These are phyloP conservation scores for Geodia barretti DNA, from an alignment of 37 sponge, comb jelly and placozoan species.

Conservation along the genomic window DNA sequence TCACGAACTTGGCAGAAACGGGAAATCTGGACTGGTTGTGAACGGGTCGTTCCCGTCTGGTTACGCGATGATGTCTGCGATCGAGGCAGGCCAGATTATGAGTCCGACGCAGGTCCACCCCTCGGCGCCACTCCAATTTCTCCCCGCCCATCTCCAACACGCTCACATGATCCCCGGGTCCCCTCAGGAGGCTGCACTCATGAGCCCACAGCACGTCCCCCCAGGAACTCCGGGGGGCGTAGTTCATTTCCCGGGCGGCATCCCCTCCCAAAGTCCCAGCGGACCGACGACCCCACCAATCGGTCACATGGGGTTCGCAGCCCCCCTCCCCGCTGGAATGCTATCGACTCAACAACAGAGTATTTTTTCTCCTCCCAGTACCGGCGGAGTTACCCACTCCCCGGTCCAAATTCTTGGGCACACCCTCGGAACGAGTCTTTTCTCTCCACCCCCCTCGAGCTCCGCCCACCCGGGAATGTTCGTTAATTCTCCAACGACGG, in stretches of 20 bases:
- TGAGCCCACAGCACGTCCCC: background rate
- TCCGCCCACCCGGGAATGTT: conserved; percentile 23
- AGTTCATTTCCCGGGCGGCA: background rate
- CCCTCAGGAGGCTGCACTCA: background rate
- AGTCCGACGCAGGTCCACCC: conserved; percentile 33
- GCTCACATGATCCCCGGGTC: background rate
- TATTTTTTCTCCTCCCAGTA: conserved; percentile 43
- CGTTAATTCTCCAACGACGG: conserved; percentile 29
- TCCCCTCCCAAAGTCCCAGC: background rate
- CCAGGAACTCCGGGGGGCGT: background rate
- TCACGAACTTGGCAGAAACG: background rate
- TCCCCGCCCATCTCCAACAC: background rate
- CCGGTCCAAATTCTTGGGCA: conserved; percentile 73
- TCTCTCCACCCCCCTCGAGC: conserved; percentile 65
- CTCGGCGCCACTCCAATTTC: background rate
- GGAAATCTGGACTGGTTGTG: background rate
- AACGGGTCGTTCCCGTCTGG: background rate
- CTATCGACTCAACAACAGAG: conserved; percentile 43
- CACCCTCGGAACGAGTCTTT: conserved; percentile 60
- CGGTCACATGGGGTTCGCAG: conserved; percentile 15
- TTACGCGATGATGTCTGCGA: background rate
- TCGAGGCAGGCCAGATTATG: conserved; percentile 30
- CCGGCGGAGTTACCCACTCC: conserved; percentile 44
- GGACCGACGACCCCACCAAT: conserved; percentile 6
- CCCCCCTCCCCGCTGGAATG: conserved; percentile 20